Conservation (phyloP, 2,888 invertebrate genomes). For the Acanthacorydalis orientalis region DNA sequence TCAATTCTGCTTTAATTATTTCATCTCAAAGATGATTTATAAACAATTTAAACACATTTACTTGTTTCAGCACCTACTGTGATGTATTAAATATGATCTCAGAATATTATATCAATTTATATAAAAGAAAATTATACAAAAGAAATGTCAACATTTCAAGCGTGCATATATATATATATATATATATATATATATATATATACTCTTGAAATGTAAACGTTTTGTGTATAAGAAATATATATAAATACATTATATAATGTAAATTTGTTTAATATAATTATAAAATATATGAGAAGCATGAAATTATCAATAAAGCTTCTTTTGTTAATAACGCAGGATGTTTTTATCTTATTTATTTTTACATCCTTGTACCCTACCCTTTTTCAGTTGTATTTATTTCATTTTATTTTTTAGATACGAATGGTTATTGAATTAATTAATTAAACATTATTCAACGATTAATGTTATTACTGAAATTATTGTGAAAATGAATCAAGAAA, state of each 20-base stretch:
- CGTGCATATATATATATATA: too few species aligned
- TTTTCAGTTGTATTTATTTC: not conserved
- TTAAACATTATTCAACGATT: too few species aligned
- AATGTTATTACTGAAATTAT: too few species aligned
- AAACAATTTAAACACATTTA: not conserved
- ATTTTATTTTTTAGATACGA: too few species aligned
- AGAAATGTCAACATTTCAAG: not conserved
- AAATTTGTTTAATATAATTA: not conserved
- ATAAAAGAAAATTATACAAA: not conserved
- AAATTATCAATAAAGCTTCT: not conserved
- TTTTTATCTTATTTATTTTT: not conserved
- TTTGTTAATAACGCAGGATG: not conserved
- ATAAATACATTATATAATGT: not conserved
- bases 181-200: too few species aligned
- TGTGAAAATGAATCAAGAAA: too few species aligned
- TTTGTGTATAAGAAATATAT: not conserved
- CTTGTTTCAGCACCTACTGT: not conserved
- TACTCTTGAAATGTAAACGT: not conserved
- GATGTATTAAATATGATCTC: not conserved
- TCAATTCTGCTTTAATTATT: not conserved
- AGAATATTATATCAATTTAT: not conserved
- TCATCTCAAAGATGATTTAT: not conserved
- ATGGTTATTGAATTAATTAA: too few species aligned
- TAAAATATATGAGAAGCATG: not conserved
- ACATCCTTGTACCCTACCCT: not conserved